Conservation (phyloP, 2,797 vertebrate species). For the Gobionotothen gibberifrons region DNA sequence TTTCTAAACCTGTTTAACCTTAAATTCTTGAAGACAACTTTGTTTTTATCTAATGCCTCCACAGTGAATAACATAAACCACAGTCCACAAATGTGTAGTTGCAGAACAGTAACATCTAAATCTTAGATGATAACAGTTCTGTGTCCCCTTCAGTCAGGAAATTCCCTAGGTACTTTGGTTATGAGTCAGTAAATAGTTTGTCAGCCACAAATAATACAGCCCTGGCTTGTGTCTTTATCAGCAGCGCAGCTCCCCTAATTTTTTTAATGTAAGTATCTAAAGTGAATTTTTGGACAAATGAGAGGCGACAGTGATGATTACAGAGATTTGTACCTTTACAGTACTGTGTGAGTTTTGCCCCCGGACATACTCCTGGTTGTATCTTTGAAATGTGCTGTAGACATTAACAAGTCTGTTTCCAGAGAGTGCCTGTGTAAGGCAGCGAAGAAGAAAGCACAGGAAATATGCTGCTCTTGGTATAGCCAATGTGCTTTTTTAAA, state of each 20-base stretch:
- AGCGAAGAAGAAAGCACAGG: neutral
- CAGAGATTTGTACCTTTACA: slow-evolving; percentile 45
- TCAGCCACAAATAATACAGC: neutral
- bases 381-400: slow-evolving; percentile 22
- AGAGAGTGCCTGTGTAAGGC: slow-evolving; percentile 15
- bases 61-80: no score
- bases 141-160: neutral
- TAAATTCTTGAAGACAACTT: no score
- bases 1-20: no score
- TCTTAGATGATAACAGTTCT: neutral
- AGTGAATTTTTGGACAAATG: slow-evolving; percentile 19
- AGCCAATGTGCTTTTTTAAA: slow-evolving; percentile 12
- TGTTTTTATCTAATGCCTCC: no score
- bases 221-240: neutral
- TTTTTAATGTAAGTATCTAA: slow-evolving; percentile 19
- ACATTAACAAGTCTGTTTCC: slow-evolving; percentile 29
- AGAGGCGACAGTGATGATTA: slow-evolving; percentile 49
- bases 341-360: slow-evolving; percentile 48
- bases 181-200: neutral
- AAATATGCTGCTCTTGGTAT: slow-evolving; percentile 2
- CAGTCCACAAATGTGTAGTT: no score
- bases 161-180: neutral
- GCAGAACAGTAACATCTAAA: no score
- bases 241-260: neutral
- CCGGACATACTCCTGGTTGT: slow-evolving; percentile 32